Conservation (phyloP, 2,797 vertebrate species). For the Perodicticus potto region DNA sequence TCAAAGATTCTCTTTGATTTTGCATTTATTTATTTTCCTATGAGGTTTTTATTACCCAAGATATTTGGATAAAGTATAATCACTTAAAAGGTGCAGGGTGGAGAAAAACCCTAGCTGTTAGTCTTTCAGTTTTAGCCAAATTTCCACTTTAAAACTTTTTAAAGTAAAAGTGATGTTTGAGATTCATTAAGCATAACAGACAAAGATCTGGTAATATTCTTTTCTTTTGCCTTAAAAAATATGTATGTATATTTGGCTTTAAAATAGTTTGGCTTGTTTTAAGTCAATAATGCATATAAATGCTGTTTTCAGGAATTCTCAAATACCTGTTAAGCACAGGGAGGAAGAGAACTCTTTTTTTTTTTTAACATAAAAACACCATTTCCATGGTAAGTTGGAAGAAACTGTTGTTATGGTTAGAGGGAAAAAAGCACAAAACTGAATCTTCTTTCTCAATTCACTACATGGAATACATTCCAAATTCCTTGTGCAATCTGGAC, state of each 20-base stretch:
- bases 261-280: slow-evolving; percentile 9
- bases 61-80: neutral
- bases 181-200: slow-evolving; percentile 32
- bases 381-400: slow-evolving; percentile 36
- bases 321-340: neutral
- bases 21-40: neutral
- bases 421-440: neutral
- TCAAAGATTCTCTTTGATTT: slow-evolving; percentile 30
- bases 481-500: neutral
- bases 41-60: neutral
- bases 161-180: slow-evolving; percentile 17
- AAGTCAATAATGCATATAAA: neutral
- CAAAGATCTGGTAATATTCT: neutral
- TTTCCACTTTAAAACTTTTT: slow-evolving; percentile 21
- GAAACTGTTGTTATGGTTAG: neutral
- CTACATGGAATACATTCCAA: neutral
- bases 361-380: neutral
- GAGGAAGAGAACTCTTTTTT: neutral
- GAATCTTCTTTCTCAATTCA: neutral
- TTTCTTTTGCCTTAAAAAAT: neutral
- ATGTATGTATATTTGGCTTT: neutral
- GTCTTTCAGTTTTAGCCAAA: neutral
- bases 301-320: slow-evolving; percentile 47
- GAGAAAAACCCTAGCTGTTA: neutral
- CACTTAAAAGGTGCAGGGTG: neutral